Base-by-base conservation (phyloP, 2,113 vertebrate genomes). In the Oryzias javanicus region DNA sequence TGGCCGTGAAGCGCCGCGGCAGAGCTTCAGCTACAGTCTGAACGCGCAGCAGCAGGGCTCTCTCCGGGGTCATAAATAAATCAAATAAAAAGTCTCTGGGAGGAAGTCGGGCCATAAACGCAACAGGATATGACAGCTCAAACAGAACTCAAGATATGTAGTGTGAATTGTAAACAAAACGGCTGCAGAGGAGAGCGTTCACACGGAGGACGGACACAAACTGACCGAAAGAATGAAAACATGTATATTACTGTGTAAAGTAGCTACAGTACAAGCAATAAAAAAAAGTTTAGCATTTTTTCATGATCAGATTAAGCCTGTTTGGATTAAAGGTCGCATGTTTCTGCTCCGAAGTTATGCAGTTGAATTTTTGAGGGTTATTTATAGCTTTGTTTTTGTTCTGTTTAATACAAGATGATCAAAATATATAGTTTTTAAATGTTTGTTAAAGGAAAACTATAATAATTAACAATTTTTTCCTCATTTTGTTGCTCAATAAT, bases 71-170 rank as follows among this genome's bases (percentile, higher is more conserved):
- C 73, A 47, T 70, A 70, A 72, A 68, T 2, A 49, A 60, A 82
- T 79, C 55, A 65, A 20, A 52, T 51, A 2, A 45, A 17, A 19
- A 46, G 64, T 42, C 41, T 42, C 19, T 0, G 48, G 45, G 64
- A 67, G 77, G 75, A 76, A 72, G 77, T 72, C 61, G 44, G 46
- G 48, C 55, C 20, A 48, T 49, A 54, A 52, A 19, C 55, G 20
- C 49, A 56, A 49, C 58, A 68, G 71, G 56, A 72, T 54, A 0
- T 50, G 53, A 29, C 54, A 52, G 22, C 4, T 1, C 5, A n/a
- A 64, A 70, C 5, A n/a, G 42, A 42, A 35, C 2, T 4, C 60
- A 46, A 71, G 67, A 49, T 22, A 20, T 19, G 35, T 40, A 60
- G 60, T 75, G 68, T 66, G 73, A 69, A 78, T n/a, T 14, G 60